Evolutionary conservation across 2,113 vertebrate species (phyloP).

Genomic region (Oreotrochilus melanogaster): DNA sequence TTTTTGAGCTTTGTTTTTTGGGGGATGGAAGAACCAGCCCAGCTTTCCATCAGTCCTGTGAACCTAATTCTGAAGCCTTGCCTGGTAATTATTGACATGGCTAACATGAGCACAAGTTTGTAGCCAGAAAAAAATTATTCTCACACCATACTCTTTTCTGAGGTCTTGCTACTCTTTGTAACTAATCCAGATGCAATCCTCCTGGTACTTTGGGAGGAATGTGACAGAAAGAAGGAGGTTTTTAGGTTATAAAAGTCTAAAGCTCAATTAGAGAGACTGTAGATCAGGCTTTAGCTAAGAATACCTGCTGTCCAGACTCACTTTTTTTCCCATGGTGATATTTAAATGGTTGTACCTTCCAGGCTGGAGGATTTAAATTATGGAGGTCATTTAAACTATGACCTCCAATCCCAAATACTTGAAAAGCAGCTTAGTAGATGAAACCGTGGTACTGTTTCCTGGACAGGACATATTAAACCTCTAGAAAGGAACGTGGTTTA

Average conservation of each 20-base stretch:
- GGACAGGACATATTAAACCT: conserved; percentile 25
- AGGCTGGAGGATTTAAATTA: conserved; percentile 42
- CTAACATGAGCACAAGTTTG: conserved; percentile 14
- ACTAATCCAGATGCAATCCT: conserved; percentile 66
- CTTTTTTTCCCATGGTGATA: conserved; percentile 36
- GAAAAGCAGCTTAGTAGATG: conserved; percentile 52
- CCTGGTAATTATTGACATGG: conserved; percentile 42
- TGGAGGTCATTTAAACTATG: conserved; percentile 58
- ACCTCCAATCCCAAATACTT: conserved; percentile 35
- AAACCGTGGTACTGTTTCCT: conserved; percentile 47
- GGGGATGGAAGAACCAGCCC: conserved; percentile 23
- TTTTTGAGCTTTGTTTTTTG: too few species aligned
- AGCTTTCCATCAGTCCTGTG: background rate
- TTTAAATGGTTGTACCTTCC: conserved; percentile 66
- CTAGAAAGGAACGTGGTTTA: conserved; percentile 50
- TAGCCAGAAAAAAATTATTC: conserved; percentile 29
- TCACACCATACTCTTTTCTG: background rate
- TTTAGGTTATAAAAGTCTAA: conserved; percentile 75
- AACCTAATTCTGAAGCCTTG: conserved; percentile 27
- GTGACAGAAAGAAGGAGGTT: conserved; percentile 59
- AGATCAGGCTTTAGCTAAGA: conserved; percentile 50
- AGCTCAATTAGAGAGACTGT: conserved; percentile 51
- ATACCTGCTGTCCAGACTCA: conserved; percentile 38
- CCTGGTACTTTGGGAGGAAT: conserved; percentile 54
- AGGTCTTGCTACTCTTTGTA: conserved; percentile 67